phyloP scores from a whole-genome alignment of 2,113 vertebrate genomes.

The Parotia lawesii region DNA sequence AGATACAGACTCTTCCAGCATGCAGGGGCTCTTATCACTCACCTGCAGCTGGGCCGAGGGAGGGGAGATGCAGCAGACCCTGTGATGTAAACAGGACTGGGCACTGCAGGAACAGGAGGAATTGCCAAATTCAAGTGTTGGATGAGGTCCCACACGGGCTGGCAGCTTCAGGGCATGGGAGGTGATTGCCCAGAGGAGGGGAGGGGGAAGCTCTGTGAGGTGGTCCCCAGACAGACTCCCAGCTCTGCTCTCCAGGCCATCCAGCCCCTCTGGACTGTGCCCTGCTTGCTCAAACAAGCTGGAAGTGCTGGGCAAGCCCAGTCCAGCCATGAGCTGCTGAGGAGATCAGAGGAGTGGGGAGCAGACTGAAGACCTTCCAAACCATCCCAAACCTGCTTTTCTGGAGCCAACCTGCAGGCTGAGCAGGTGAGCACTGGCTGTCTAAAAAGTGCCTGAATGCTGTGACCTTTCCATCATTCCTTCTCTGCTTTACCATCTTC shows the following conservation, averaged over 20 bases:
- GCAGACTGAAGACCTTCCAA: not conserved
- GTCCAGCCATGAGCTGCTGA: not conserved
- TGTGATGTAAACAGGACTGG: not conserved
- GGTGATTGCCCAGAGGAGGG: not conserved
- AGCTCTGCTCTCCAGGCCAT: not conserved
- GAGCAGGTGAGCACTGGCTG: not conserved
- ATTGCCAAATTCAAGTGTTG: not conserved
- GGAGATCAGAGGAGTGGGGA: not conserved
- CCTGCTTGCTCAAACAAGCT: not conserved
- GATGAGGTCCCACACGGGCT: accelerated
- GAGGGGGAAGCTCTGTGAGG: not conserved
- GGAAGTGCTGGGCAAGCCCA: not conserved
- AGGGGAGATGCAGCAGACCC: not conserved
- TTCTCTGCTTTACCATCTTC: not conserved
- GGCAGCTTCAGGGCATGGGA: not conserved
- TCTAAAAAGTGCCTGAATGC: not conserved
- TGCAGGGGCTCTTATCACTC: not conserved
- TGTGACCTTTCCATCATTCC: not conserved
- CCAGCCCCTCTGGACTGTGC: not conserved
- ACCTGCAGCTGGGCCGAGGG: not conserved
- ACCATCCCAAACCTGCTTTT: not conserved
- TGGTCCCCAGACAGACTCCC: not conserved
- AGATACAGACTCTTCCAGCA: not conserved
- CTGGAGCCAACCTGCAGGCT: not conserved
- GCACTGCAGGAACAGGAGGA: not conserved